Conservation (phyloP, 2,888 invertebrate genomes). For the Galeopsomyia nigrocyanea region DNA sequence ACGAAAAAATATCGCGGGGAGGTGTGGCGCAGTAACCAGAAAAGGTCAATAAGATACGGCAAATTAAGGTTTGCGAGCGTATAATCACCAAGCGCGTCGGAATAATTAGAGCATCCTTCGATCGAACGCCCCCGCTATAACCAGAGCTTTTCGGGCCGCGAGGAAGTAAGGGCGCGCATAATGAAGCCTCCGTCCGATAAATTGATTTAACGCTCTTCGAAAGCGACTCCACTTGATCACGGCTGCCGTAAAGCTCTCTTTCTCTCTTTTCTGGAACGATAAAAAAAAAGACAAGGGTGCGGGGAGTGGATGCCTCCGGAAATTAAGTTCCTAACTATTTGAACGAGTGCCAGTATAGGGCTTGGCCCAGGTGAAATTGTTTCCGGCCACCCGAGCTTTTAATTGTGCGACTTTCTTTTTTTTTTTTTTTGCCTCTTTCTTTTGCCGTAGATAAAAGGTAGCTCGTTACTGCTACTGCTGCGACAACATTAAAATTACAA, state of each 20-base stretch:
- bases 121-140: neutral
- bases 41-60: slow-evolving; percentile 6
- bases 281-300: neutral
- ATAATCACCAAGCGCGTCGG: slow-evolving; percentile 7
- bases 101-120: slow-evolving; percentile 3
- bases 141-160: neutral
- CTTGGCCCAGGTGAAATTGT: too few species aligned
- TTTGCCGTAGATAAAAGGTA: too few species aligned
- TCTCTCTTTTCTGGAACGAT: neutral
- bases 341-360: slow-evolving; percentile 58
- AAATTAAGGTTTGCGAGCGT: slow-evolving; percentile 8
- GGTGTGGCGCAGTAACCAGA: neutral
- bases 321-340: slow-evolving; percentile 62
- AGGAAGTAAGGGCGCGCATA: slow-evolving; percentile 16
- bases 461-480: too few species aligned
- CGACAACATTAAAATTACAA: too few species aligned
- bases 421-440: too few species aligned
- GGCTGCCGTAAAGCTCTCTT: neutral
- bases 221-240: slow-evolving; percentile 40
- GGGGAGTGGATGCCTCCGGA: slow-evolving; percentile 43
- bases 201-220: slow-evolving; percentile 41
- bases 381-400: too few species aligned
- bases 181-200: slow-evolving; percentile 38
- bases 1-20: neutral
- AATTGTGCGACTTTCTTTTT: too few species aligned